Conservation (phyloP, 2,797 vertebrate species). For the Poecilia velifera region DNA sequence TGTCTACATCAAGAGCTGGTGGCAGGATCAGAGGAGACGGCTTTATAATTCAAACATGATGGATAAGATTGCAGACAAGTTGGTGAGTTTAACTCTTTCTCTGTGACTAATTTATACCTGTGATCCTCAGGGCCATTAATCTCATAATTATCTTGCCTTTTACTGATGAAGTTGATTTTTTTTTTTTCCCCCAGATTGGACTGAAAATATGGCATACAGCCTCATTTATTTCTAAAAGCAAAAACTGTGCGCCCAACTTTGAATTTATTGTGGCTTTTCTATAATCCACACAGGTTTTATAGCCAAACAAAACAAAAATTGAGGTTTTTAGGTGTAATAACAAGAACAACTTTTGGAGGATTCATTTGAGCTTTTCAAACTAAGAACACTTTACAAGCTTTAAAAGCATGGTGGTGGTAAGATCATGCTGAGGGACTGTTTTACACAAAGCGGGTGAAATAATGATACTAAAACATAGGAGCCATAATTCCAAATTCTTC, state of each 20-base stretch:
- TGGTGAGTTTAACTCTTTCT: slow-evolving; percentile 80
- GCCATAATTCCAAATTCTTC: not conserved
- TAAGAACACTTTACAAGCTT: not conserved
- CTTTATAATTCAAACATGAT: slow-evolving; percentile 96
- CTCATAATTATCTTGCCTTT: not conserved
- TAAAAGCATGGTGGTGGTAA: not conserved
- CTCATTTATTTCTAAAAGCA: not conserved
- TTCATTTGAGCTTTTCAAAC: not conserved
- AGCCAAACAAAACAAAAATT: not conserved
- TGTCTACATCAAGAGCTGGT: slow-evolving; percentile 96
- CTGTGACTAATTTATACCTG: not conserved
- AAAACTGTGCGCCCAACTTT: not conserved
- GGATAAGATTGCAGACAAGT: slow-evolving; percentile 95
- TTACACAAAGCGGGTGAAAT: not conserved
- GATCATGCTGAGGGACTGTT: not conserved
- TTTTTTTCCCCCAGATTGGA: not conserved
- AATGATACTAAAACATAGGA: not conserved
- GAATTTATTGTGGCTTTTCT: not conserved
- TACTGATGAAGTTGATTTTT: not conserved
- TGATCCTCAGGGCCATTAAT: not conserved
- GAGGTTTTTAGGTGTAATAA: not conserved
- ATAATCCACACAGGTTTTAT: not conserved
- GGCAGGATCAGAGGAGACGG: slow-evolving; percentile 94
- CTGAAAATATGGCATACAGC: not conserved
- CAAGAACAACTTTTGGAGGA: not conserved